Evolutionary conservation across 1,140 invertebrate genomes (phyloP), one percentile per base, ranked within the genome.

Genomic region (Pinna nobilis): DNA sequence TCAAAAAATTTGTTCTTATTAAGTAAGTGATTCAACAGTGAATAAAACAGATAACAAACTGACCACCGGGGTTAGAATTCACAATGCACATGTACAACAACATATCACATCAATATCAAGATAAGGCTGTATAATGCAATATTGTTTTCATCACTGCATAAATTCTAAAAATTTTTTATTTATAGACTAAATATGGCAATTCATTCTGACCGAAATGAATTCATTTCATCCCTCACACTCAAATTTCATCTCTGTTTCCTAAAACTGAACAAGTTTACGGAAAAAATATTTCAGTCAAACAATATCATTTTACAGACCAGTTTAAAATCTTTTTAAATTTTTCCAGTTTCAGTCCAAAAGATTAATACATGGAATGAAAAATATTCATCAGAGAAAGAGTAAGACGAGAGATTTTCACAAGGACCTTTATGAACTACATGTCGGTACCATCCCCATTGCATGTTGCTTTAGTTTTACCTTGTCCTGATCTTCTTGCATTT

Each of bases 401-500:
- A 30, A 18, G 37, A 35, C 15, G 6, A 33, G 32, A 11, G 13
- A 35, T 33, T 35, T 33, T 33, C 37, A n/a, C 55, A 13, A 57
- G 55, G 28, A 33, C 20, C 18, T 25, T 23, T 25, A 9, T 53
- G 3, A 23, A 3, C 25, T 13, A 20, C 23, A 53, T 15, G 25
- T 53, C 32, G 50, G 20, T 4, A 3, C 32, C 3, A 30, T 28
- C 4, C 4, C 25, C 20, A 11, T 3, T 20, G 50, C 25, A 7
- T 30, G 18, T 20, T 5, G 15, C 30, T 23, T 15, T 13, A n/a
- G n/a, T 18, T 80, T 73, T 74, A 86, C 85, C 73, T 70, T 77
- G 53, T 86, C 82, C 37, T 63, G 72, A 47, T 79, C 77, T 63
- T 86, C 85, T 63, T 79, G 79, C 63, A 70, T 76, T 35, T 65